These are phyloP conservation scores for Bombyx mandarina DNA, from an alignment of 1,140 invertebrate species.

Conservation along the genomic window DNA sequence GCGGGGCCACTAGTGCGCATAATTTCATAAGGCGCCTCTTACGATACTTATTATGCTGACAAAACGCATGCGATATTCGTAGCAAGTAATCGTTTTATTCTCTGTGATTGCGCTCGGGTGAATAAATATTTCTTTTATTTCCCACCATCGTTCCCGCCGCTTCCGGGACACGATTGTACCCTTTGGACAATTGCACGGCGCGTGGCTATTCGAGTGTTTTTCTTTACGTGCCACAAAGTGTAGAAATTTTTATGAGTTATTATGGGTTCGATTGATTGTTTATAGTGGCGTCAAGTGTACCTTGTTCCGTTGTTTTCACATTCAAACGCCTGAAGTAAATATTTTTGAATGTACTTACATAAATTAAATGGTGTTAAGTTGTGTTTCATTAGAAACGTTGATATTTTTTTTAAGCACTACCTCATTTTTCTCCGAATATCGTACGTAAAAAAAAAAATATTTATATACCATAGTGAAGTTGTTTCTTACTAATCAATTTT, in stretches of 20 bases:
- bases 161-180: slow-evolving; percentile 28
- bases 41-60: too few relatives aligned
- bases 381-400: too few relatives aligned
- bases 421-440: too few relatives aligned
- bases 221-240: slow-evolving; percentile 25
- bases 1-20: too few relatives aligned
- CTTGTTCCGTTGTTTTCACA: slow-evolving; percentile 21
- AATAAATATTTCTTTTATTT: slow-evolving; percentile 47
- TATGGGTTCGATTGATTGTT: background rate
- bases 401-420: too few relatives aligned
- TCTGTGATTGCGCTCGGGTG: slow-evolving; percentile 31
- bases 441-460: too few relatives aligned
- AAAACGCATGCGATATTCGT: too few relatives aligned
- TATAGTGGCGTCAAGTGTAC: slow-evolving; percentile 19
- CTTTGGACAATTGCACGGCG: slow-evolving; percentile 30
- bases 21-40: too few relatives aligned
- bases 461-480: too few relatives aligned
- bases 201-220: slow-evolving; percentile 56
- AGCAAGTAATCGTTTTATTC: slow-evolving; percentile 34
- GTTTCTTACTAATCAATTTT: too few relatives aligned
- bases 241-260: slow-evolving; percentile 13
- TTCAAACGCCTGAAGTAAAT: background rate
- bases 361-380: too few relatives aligned
- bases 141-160: slow-evolving; percentile 17
- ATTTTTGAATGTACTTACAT: background rate